Evolutionary conservation across 2,797 vertebrate genomes (phyloP), one percentile per base, ranked within the genome.

Genomic region (Apogon talboti): DNA sequence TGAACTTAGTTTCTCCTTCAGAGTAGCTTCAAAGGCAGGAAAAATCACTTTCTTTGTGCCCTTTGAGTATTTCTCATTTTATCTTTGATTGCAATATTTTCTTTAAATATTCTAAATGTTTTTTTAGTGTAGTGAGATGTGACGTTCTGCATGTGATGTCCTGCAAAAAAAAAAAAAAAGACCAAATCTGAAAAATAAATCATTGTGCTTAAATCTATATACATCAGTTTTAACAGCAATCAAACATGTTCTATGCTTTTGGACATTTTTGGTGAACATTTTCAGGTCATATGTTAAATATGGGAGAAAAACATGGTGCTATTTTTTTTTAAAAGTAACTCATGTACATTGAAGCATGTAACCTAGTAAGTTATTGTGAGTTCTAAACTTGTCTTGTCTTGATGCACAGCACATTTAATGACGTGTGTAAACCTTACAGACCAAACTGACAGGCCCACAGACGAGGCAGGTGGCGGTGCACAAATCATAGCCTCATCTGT

Each of bases 1-100:
- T 88, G 84, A 90, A 90, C 80, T 70, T 72, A 54, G 50, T 78
- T 84, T 88, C 74, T 80, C 74, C 80, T 87, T 85, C 84, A 87
- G 45, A 63, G 62, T 14, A 14, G 78, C 83, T 84, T 87, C 77
- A 88, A 82, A 83, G 56, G 50, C 14, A 82, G 64, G 76, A 74
- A 84, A 81, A 78, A 74, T 72, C 44, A 21, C 67, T 53, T 66
- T 71, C 60, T 79, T 74, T 74, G 67, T 55, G 60, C 61, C 44
- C 24, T 37, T 28, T 65, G 19, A 82, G 49, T 61, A 64, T 67
- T 11, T 41, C 57, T 73, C 40, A 70, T 47, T 76, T 81, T 38
- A 71, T 66, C 37, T 63, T 53, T 55, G 19, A 76, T 11, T 61
- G 19, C 11, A 30, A 50, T 14, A 52, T 50, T 71, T 48, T 40